phyloP scores from a whole-genome alignment of 2,888 invertebrate genomes.

The Yponomeuta cagnagella region DNA sequence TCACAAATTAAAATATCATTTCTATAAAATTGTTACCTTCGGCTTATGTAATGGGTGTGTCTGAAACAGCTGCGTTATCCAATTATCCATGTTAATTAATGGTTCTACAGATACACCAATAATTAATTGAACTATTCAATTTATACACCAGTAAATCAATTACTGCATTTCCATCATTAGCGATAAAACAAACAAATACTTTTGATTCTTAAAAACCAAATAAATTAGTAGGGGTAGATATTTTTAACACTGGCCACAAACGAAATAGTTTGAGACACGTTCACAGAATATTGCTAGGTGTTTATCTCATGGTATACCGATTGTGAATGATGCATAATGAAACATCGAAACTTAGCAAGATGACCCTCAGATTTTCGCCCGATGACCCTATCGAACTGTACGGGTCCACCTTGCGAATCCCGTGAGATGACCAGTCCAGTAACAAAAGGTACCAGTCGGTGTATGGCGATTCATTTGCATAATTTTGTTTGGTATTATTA shows the following conservation, averaged over 20 bases:
- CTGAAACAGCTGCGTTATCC: slow-evolving; percentile 69
- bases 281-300: slow-evolving; percentile 27
- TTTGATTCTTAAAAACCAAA: neutral
- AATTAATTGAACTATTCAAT: neutral
- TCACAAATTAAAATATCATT: neutral
- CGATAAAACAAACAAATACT: neutral
- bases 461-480: slow-evolving; percentile 52
- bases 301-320: slow-evolving; percentile 53
- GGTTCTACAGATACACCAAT: slow-evolving; percentile 13
- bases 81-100: slow-evolving; percentile 54
- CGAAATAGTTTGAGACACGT: neutral
- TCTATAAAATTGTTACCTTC: slow-evolving; percentile 40
- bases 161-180: neutral
- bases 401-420: slow-evolving; percentile 49
- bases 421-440: slow-evolving; percentile 53
- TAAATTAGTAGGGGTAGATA: no score
- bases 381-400: slow-evolving; percentile 15
- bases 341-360: slow-evolving; percentile 46
- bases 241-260: no score
- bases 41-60: slow-evolving; percentile 52
- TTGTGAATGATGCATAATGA: slow-evolving; percentile 50
- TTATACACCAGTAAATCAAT: neutral
- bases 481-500: slow-evolving; percentile 8
- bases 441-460: slow-evolving; percentile 38
- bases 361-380: slow-evolving; percentile 42